A percentile compares a stretch with the other conserved stretches of the same genome.
Evolutionary conservation across 2,888 invertebrate species (phyloP).

Genomic region (Habrosyne pyritoides): DNA sequence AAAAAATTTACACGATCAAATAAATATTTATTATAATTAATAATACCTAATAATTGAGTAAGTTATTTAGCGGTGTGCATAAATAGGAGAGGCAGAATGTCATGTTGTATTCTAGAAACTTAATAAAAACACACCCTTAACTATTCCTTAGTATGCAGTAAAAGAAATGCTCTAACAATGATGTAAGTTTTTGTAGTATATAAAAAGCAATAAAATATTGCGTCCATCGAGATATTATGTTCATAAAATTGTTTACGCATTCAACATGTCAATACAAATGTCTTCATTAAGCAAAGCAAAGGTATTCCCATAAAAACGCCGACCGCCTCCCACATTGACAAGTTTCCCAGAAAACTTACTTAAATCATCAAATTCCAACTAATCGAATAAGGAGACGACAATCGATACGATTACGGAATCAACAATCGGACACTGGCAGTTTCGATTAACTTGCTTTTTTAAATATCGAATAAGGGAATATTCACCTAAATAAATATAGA

Average conservation of each 20-base stretch:
- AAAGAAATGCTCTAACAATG: too few relatives aligned
- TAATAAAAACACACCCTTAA: too few relatives aligned
- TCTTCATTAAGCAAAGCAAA: conserved; percentile 67
- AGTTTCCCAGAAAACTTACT: conserved; percentile 70
- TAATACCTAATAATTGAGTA: too few relatives aligned
- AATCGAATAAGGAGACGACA: conserved; percentile 66
- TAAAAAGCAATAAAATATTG: conserved; percentile 19
- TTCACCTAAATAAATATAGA: background rate
- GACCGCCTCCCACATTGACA: conserved; percentile 69
- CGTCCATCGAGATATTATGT: conserved; percentile 26
- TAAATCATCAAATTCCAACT: conserved; percentile 69
- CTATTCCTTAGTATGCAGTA: too few relatives aligned
- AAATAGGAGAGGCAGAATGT: too few relatives aligned
- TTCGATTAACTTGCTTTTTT: conserved; percentile 45
- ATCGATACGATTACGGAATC: conserved; percentile 47
- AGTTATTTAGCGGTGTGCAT: too few relatives aligned
- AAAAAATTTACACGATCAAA: too few relatives aligned
- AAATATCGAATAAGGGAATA: conserved; percentile 30
- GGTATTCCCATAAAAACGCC: conserved; percentile 55
- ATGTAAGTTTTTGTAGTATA: conserved; percentile 13
- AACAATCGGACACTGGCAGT: conserved; percentile 40
- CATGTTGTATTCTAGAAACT: too few relatives aligned
- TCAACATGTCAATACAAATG: conserved; percentile 68
- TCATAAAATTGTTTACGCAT: conserved; percentile 55
- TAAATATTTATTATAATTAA: too few relatives aligned